phyloP scores from a whole-genome alignment of 2,113 vertebrate genomes.

The Struthidea cinerea region DNA sequence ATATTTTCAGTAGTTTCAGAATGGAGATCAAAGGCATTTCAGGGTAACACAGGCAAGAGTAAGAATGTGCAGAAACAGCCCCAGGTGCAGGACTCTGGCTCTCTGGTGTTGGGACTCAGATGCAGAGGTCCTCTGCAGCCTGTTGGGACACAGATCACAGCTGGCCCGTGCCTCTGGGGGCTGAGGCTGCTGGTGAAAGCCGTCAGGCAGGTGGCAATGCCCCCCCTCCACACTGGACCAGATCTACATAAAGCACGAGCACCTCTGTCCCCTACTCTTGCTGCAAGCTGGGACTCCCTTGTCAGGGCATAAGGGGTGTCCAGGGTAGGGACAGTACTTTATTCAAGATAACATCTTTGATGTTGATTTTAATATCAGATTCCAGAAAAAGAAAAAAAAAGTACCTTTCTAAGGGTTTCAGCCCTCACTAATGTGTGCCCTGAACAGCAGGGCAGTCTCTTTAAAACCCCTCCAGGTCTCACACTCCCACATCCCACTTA shows the following conservation, averaged over 20 bases:
- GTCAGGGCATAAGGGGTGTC: not conserved
- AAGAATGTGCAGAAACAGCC: not conserved
- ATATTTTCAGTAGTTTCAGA: not conserved
- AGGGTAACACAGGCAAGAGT: not conserved
- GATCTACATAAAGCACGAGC: fast-evolving
- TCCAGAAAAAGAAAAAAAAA: not conserved
- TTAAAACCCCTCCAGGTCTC: not conserved
- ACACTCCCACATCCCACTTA: not conserved
- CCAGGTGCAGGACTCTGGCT: not conserved
- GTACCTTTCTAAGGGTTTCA: not conserved
- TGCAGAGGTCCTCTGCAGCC: not conserved
- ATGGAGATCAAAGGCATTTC: not conserved
- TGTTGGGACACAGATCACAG: not conserved
- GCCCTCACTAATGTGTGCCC: not conserved
- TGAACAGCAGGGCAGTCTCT: not conserved
- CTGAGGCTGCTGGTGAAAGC: not conserved
- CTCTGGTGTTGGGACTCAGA: fast-evolving
- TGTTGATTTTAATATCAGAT: not conserved
- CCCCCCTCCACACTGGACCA: not conserved
- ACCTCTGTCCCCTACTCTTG: not conserved
- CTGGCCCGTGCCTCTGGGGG: too few relatives aligned
- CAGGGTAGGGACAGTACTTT: not conserved
- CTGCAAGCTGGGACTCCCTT: not conserved
- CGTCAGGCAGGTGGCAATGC: not conserved
- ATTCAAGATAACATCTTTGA: not conserved